These are phyloP conservation scores for Pseudorhombus dupliciocellatus DNA, from an alignment of 2,113 vertebrate species.

Conservation along the genomic window DNA sequence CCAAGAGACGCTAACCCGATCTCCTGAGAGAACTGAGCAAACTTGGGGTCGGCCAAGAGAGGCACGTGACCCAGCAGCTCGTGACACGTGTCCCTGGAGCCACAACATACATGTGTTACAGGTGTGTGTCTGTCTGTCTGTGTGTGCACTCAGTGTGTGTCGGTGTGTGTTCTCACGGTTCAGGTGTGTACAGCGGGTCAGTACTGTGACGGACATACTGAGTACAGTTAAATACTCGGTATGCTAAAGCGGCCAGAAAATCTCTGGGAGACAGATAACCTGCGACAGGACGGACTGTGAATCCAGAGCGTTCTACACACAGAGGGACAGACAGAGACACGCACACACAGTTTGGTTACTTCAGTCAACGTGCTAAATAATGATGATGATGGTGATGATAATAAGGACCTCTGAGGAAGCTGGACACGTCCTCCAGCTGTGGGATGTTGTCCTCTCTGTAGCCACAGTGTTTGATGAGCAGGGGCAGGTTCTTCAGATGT, in stretches of 20 bases:
- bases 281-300: constrained; percentile 94
- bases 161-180: constrained; percentile 87
- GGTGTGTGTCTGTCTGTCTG: background rate
- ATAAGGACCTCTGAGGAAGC: constrained; percentile 90
- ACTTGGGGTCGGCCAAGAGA: constrained; percentile 95
- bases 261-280: constrained; percentile 96
- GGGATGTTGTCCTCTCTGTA: constrained; percentile 96
- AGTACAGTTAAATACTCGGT: constrained; percentile 96
- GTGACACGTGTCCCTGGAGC: constrained; percentile 93
- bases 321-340: constrained; percentile 28
- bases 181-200: constrained; percentile 96
- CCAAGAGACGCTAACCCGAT: constrained; percentile 96
- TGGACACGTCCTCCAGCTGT: constrained; percentile 93
- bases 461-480: constrained; percentile 92
- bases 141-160: background rate
- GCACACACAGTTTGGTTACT: background rate
- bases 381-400: background rate
- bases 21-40: constrained; percentile 98
- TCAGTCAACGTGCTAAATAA: background rate
- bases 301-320: constrained; percentile 91
- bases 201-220: constrained; percentile 96
- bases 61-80: constrained; percentile 97
- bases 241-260: constrained; percentile 95
- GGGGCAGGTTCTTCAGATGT: constrained; percentile 94
- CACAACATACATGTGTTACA: background rate